Evolutionary conservation across 2,888 invertebrate species (phyloP).

Genomic region (Lithophane ornitopus): DNA sequence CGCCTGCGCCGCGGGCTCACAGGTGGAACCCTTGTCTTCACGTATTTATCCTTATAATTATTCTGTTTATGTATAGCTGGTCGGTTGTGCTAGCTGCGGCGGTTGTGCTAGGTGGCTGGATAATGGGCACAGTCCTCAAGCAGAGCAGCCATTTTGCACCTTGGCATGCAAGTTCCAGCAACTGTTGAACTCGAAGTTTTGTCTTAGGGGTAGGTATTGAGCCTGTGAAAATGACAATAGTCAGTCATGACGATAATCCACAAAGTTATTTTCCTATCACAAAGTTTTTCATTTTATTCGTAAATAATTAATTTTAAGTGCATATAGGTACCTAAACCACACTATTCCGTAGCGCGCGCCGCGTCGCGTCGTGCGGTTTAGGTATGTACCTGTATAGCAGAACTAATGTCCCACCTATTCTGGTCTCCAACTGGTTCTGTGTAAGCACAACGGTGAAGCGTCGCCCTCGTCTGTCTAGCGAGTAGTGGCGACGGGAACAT

Average conservation of each 20-base stretch:
- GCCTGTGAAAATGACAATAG: not conserved
- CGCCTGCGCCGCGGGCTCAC: slow-evolving; percentile 10
- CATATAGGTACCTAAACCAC: too few relatives aligned
- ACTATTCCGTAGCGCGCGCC: too few relatives aligned
- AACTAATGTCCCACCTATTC: too few relatives aligned
- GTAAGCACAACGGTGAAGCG: too few relatives aligned
- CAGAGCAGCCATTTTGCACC: not conserved
- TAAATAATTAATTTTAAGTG: not conserved
- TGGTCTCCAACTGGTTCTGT: too few relatives aligned
- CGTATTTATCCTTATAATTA: too few relatives aligned
- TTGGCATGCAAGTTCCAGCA: not conserved
- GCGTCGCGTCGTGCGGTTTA: too few relatives aligned
- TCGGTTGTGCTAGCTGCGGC: not conserved
- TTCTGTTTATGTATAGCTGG: not conserved
- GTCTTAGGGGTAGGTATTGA: not conserved
- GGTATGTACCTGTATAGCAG: too few relatives aligned
- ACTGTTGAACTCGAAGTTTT: not conserved
- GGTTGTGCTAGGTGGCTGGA: not conserved
- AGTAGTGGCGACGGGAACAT: too few relatives aligned
- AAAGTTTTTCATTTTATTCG: not conserved
- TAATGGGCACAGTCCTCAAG: not conserved
- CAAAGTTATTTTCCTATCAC: not conserved
- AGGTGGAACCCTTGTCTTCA: not conserved
- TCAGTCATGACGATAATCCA: not conserved
- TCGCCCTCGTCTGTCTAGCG: too few relatives aligned